phyloP scores from a whole-genome alignment of 1,140 invertebrate genomes.

The Hesperophylax magnus region DNA sequence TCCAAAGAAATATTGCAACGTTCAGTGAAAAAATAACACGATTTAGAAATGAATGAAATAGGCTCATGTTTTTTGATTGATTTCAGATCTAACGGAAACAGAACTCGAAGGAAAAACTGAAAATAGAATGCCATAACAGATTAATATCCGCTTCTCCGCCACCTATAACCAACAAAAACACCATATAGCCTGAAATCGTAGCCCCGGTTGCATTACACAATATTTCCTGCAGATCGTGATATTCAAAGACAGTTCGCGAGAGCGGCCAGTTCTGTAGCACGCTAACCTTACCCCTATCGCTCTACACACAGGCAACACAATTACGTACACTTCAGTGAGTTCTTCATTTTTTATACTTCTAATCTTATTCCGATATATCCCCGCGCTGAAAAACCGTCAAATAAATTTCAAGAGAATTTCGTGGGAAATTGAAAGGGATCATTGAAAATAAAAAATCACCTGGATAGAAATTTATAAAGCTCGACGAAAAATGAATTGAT shows the following conservation, averaged over 20 bases:
- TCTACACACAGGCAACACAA: conserved; percentile 44
- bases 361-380: conserved; percentile 46
- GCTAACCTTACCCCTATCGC: conserved; percentile 17
- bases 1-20: too few species aligned
- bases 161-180: neutral
- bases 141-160: neutral
- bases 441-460: conserved; percentile 40
- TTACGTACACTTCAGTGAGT: conserved; percentile 52
- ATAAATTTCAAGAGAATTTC: conserved; percentile 50
- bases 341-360: conserved; percentile 46
- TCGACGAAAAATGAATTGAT: conserved; percentile 29
- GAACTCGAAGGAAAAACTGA: neutral
- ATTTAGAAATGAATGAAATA: too few species aligned
- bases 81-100: too few species aligned
- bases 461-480: conserved; percentile 23
- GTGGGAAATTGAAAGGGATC: conserved; percentile 54
- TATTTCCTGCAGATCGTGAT: neutral
- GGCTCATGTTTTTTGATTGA: too few species aligned
- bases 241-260: too few species aligned
- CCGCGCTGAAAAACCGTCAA: conserved; percentile 12
- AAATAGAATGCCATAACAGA: neutral
- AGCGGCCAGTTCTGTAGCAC: too few species aligned
- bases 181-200: neutral
- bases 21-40: too few species aligned
- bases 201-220: neutral